phyloP scores from a whole-genome alignment of 2,888 invertebrate genomes.

The Andrena praecox region DNA sequence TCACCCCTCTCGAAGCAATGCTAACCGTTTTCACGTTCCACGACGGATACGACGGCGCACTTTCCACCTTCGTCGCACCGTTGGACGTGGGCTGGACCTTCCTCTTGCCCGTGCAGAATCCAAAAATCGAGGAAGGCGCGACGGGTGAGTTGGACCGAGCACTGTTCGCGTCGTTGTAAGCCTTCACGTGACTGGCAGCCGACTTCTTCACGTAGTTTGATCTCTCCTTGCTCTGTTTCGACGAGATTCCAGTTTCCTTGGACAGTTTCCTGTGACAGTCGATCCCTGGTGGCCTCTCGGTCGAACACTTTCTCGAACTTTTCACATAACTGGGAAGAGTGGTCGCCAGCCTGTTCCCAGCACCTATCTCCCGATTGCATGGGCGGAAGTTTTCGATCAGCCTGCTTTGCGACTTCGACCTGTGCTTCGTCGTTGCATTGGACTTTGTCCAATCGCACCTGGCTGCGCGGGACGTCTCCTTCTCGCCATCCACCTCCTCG shows the following conservation, averaged over 20 bases:
- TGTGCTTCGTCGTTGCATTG: slow-evolving; percentile 31
- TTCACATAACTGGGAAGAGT: slow-evolving; percentile 79
- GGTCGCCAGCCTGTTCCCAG: slow-evolving; percentile 64
- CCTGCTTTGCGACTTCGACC: slow-evolving; percentile 64
- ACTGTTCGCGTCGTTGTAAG: slow-evolving; percentile 72
- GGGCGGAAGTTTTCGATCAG: slow-evolving; percentile 52
- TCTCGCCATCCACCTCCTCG: background rate
- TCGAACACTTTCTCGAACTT: slow-evolving; percentile 74
- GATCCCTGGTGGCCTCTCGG: slow-evolving; percentile 54
- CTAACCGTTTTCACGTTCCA: slow-evolving; percentile 77
- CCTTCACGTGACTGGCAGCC: slow-evolving; percentile 64
- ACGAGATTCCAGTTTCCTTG: slow-evolving; percentile 53
- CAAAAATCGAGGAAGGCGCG: slow-evolving; percentile 80
- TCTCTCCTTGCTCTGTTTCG: slow-evolving; percentile 75
- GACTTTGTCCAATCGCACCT: slow-evolving; percentile 12
- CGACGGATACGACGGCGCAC: slow-evolving; percentile 45
- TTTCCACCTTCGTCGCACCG: slow-evolving; percentile 56
- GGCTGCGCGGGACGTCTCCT: background rate
- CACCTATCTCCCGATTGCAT: slow-evolving; percentile 21
- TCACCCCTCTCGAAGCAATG: background rate
- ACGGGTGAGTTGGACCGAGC: slow-evolving; percentile 70
- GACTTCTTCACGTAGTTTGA: slow-evolving; percentile 74
- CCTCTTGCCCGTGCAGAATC: slow-evolving; percentile 81
- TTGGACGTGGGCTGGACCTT: slow-evolving; percentile 58
- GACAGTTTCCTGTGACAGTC: slow-evolving; percentile 40